A percentile compares a stretch with the other conserved stretches of the same genome.
These are phyloP conservation scores for Monopterus albus DNA, from an alignment of 2,113 vertebrate genomes.

Conservation along the genomic window DNA sequence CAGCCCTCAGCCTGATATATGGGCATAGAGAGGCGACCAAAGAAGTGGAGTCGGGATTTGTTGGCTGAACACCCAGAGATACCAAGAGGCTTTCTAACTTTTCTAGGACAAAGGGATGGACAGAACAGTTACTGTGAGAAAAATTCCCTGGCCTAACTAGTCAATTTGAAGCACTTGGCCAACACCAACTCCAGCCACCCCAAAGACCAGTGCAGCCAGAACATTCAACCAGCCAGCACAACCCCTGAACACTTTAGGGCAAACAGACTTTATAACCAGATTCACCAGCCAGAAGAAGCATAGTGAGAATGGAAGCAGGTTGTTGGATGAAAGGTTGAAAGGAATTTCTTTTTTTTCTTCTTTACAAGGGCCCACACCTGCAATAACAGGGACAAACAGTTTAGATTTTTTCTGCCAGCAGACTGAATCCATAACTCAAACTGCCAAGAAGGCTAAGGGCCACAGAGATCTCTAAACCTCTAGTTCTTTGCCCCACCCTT, in stretches of 20 bases:
- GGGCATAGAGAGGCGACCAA: constrained; percentile 58
- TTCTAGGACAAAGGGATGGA: constrained; percentile 50
- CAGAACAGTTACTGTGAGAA: constrained; percentile 67
- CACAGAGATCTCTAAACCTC: constrained; percentile 13
- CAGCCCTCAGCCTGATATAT: constrained; percentile 73
- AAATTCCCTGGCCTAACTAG: constrained; percentile 65
- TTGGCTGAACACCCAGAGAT: constrained; percentile 68
- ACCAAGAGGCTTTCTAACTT: constrained; percentile 58
- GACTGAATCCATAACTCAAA: constrained; percentile 57
- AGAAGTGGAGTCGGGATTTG: constrained; percentile 62
- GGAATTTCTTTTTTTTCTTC: constrained; percentile 7
- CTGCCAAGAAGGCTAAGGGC: constrained; percentile 42
- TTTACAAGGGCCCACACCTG: constrained; percentile 58
- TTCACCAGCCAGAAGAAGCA: constrained; percentile 37
- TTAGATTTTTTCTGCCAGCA: constrained; percentile 56
- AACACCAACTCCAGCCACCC: constrained; percentile 40
- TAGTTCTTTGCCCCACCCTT: no score
- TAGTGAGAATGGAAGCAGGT: constrained; percentile 36
- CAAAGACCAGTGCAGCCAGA: constrained; percentile 49
- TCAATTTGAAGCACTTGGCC: constrained; percentile 58
- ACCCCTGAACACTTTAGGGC: constrained; percentile 39
- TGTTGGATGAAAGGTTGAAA: constrained; percentile 47
- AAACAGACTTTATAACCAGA: constrained; percentile 31
- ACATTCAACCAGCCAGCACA: constrained; percentile 23
- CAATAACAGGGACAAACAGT: constrained; percentile 55